These are phyloP conservation scores for Harmothoe impar DNA, from an alignment of 2,888 invertebrate species.

Conservation along the genomic window DNA sequence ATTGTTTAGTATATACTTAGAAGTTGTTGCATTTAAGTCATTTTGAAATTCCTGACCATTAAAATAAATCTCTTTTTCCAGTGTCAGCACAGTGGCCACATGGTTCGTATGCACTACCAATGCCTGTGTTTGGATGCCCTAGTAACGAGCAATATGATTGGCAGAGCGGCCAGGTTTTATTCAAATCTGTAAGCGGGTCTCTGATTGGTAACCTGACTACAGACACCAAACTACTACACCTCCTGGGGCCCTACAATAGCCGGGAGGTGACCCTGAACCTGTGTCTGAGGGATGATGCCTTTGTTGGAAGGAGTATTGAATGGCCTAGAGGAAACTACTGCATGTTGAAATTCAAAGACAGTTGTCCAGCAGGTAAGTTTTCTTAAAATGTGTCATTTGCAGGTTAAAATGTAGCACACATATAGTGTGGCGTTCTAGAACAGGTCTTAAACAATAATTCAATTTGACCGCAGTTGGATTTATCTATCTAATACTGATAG, in stretches of 20 bases:
- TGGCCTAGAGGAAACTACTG: conserved; percentile 32
- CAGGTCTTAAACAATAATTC: no score
- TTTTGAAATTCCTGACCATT: no score
- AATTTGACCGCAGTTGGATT: no score
- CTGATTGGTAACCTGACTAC: conserved; percentile 24
- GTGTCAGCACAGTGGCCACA: conserved; percentile 34
- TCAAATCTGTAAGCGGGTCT: not conserved
- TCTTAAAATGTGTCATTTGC: no score
- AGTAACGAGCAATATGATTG: conserved; percentile 12
- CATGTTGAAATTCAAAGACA: not conserved
- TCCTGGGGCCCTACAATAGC: not conserved
- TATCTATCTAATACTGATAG: no score
- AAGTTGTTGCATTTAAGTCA: no score
- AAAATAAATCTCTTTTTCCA: no score
- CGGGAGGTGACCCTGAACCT: not conserved
- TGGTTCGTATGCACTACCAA: not conserved
- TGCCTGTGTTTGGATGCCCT: conserved; percentile 6
- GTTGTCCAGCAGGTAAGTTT: not conserved
- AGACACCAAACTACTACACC: not conserved
- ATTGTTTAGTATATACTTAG: no score
- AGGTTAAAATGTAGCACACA: no score
- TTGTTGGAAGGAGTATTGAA: not conserved
- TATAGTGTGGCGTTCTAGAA: no score
- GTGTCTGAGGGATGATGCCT: not conserved
- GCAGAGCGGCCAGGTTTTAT: not conserved